Evolutionary conservation across 2,113 vertebrate species (phyloP).

Genomic region (Callipepla squamata): DNA sequence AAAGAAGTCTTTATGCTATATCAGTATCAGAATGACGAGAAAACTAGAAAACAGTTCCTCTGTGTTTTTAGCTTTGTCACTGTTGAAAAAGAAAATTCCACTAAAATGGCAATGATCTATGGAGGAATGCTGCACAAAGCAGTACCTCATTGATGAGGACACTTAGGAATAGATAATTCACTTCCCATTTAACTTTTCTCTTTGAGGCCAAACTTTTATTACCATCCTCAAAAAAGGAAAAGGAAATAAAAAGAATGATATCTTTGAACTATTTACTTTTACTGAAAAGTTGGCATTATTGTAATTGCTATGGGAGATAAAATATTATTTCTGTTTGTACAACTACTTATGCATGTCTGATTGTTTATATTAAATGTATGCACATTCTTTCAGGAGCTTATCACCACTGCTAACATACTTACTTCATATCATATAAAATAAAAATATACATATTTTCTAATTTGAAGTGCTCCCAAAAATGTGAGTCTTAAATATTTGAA

Average conservation of each 20-base stretch:
- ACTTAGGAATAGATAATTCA: neutral
- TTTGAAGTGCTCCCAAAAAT: neutral
- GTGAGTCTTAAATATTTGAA: neutral
- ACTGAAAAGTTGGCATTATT: neutral
- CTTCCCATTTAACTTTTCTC: neutral
- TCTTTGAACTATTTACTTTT: neutral
- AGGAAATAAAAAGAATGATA: neutral
- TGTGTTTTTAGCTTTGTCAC: neutral
- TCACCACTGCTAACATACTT: neutral
- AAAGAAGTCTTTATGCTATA: accelerated
- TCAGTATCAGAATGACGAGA: neutral
- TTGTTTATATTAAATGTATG: neutral
- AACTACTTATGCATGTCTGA: neutral
- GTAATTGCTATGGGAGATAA: neutral
- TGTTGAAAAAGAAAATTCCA: neutral
- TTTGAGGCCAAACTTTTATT: neutral
- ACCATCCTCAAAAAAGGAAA: neutral
- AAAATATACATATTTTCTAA: neutral
- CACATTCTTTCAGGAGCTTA: neutral
- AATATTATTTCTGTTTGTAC: neutral
- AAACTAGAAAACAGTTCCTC: neutral
- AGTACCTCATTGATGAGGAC: neutral
- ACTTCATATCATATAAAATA: neutral
- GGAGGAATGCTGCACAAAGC: neutral
- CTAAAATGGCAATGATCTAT: neutral